Percentiles rank a stretch among this genome's conserved stretches.
Evolutionary conservation across 1,140 invertebrate genomes (phyloP).

Genomic region (Neotoxoptera formosana): DNA sequence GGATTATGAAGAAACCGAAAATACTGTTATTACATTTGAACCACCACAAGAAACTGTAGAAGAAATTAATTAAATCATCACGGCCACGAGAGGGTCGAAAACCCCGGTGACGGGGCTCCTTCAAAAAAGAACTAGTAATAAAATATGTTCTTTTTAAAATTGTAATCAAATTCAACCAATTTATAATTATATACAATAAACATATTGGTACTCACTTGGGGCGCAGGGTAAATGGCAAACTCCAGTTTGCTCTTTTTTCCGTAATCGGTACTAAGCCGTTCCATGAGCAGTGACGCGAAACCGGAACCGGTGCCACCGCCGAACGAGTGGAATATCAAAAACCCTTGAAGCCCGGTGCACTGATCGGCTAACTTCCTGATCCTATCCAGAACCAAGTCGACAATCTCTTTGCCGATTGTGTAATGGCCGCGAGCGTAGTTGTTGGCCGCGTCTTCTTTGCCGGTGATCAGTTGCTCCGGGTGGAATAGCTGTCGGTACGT

Average conservation of each 20-base stretch:
- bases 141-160: too few species aligned
- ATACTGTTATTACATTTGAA: too few species aligned
- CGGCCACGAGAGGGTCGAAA: too few species aligned
- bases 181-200: not conserved
- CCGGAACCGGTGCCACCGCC: not conserved
- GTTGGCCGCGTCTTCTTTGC: not conserved
- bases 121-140: too few species aligned
- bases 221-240: not conserved
- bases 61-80: too few species aligned
- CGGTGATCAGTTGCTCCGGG: not conserved
- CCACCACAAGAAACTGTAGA: too few species aligned
- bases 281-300: not conserved
- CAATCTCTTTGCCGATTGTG: not conserved
- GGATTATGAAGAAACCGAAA: too few species aligned
- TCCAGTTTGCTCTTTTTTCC: not conserved
- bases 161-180: too few species aligned
- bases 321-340: not conserved
- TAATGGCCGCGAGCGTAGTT: not conserved
- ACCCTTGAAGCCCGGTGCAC: not conserved
- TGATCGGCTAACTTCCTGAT: not conserved
- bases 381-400: not conserved
- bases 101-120: too few species aligned
- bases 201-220: not conserved
- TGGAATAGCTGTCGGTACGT: not conserved
- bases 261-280: not conserved